These are phyloP conservation scores for Drosophila parthenogenetica DNA, from an alignment of 2,888 invertebrate species.

Conservation along the genomic window DNA sequence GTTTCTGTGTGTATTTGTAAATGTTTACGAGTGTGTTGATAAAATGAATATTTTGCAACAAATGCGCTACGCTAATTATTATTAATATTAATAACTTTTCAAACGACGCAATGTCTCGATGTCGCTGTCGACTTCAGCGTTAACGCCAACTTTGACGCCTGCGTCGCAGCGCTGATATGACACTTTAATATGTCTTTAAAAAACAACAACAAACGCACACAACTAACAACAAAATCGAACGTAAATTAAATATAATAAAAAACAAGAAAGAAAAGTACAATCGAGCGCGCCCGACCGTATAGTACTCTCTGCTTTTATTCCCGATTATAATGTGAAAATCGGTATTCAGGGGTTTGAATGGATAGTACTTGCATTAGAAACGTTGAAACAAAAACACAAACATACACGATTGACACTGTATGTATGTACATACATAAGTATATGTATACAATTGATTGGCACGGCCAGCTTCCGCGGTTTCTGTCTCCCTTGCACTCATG, in stretches of 20 bases:
- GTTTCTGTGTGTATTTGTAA: slow-evolving; percentile 1
- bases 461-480: too few species aligned
- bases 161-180: slow-evolving; percentile 18
- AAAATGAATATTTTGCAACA: slow-evolving; percentile 50
- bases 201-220: slow-evolving; percentile 20
- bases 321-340: too few species aligned
- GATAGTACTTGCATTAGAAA: too few species aligned
- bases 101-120: slow-evolving; percentile 29
- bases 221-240: slow-evolving; percentile 56
- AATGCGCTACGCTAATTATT: slow-evolving; percentile 50
- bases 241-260: slow-evolving; percentile 59
- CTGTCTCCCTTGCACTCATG: too few species aligned
- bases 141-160: slow-evolving; percentile 17
- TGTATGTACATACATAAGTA: too few species aligned
- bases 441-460: too few species aligned
- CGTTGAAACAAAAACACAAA: too few species aligned
- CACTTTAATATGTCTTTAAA: slow-evolving; percentile 46
- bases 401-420: too few species aligned
- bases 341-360: too few species aligned
- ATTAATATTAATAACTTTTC: slow-evolving; percentile 56
- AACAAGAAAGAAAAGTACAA: too few species aligned
- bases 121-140: slow-evolving; percentile 12
- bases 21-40: background rate
- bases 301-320: too few species aligned
- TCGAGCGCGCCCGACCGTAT: too few species aligned